Conservation (phyloP, 1,140 invertebrate genomes). For the Drosophila miranda region DNA sequence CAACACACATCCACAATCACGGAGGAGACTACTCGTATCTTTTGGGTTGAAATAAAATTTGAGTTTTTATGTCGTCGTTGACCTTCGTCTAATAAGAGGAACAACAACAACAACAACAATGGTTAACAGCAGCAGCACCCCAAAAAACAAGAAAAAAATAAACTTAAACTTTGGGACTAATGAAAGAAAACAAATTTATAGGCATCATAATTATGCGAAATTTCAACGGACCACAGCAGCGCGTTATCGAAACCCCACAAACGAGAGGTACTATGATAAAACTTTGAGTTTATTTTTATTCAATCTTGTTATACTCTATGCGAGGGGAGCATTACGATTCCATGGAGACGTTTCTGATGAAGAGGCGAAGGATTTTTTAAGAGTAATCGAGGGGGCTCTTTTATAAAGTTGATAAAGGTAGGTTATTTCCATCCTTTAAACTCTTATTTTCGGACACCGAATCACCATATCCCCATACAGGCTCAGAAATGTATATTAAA, state of each 20-base stretch:
- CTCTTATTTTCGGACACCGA: too few species aligned
- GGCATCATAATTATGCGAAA: conserved; percentile 81
- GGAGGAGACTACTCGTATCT: conserved; percentile 16
- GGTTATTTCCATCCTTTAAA: too few species aligned
- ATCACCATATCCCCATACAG: too few species aligned
- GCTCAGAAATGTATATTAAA: too few species aligned
- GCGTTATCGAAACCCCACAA: conserved; percentile 61
- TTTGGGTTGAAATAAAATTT: conserved; percentile 66
- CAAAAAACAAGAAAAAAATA: conserved; percentile 48
- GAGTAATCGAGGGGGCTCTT: too few species aligned
- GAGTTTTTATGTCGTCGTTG: conserved; percentile 76
- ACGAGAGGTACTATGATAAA: conserved; percentile 45
- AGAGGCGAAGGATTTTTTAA: neutral
- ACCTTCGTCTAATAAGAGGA: conserved; percentile 76
- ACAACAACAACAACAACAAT: conserved; percentile 44
- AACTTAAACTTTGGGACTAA: conserved; percentile 67
- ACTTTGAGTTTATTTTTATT: conserved; percentile 33
- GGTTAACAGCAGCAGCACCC: conserved; percentile 8
- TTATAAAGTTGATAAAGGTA: too few species aligned
- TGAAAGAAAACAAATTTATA: conserved; percentile 81
- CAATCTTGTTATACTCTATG: too few species aligned
- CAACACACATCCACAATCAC: conserved; percentile 20
- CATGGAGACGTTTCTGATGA: too few species aligned
- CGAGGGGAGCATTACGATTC: too few species aligned
- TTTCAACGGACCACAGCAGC: conserved; percentile 57